Conservation (phyloP, 2,888 invertebrate genomes). For the Hypomecis punctinalis region DNA sequence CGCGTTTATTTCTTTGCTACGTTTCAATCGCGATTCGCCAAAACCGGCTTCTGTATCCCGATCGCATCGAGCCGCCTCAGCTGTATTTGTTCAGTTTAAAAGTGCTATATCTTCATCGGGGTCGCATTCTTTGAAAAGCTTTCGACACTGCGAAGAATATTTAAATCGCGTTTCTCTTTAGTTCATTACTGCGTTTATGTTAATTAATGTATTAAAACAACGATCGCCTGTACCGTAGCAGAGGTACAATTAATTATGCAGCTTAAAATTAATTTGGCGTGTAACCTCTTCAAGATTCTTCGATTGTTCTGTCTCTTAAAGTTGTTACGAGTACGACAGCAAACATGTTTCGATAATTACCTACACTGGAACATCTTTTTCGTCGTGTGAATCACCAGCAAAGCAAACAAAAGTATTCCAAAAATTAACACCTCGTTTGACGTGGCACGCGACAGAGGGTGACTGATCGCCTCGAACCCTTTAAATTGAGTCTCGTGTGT, state of each 20-base stretch:
- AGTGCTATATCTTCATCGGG: slow-evolving; percentile 44
- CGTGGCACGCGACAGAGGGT: slow-evolving; percentile 67
- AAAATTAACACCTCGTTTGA: slow-evolving; percentile 68
- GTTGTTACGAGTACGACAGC: slow-evolving; percentile 11
- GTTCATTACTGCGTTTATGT: slow-evolving; percentile 24
- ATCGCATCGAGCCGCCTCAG: slow-evolving; percentile 54
- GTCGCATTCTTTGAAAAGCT: slow-evolving; percentile 39
- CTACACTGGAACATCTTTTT: slow-evolving; percentile 33
- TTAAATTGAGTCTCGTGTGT: slow-evolving; percentile 55
- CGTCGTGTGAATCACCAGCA: slow-evolving; percentile 51
- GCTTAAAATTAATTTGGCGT: not conserved
- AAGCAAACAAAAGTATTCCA: slow-evolving; percentile 54
- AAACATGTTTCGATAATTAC: slow-evolving; percentile 29
- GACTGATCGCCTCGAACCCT: slow-evolving; percentile 62
- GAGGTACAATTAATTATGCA: not conserved
- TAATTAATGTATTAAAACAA: slow-evolving; percentile 16
- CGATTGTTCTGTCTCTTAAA: slow-evolving; percentile 2
- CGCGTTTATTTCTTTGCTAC: slow-evolving; percentile 55
- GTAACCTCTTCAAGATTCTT: not conserved
- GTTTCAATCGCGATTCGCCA: slow-evolving; percentile 73
- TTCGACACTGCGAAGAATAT: slow-evolving; percentile 16
- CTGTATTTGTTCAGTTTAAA: slow-evolving; percentile 55
- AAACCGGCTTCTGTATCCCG: slow-evolving; percentile 68
- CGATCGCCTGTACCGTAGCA: not conserved
- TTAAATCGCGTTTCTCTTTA: slow-evolving; percentile 19